phyloP scores from a whole-genome alignment of 2,797 vertebrate species.

The Botia almorhae region DNA sequence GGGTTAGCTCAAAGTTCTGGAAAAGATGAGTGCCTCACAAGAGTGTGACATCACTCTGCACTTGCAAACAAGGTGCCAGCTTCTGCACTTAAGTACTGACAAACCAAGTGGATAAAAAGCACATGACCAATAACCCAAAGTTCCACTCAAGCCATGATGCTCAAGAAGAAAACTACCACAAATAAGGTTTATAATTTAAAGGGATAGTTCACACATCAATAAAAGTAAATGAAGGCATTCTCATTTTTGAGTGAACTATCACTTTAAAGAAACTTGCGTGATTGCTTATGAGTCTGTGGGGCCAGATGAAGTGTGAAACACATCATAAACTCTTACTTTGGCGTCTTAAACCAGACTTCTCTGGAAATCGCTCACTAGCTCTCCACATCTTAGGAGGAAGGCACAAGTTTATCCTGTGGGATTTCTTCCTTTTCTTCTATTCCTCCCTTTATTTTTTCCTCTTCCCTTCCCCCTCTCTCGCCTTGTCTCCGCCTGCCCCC shows the following conservation, averaged over 20 bases:
- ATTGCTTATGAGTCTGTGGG: neutral
- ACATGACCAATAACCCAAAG: constrained; percentile 55
- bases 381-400: constrained; percentile 68
- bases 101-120: constrained; percentile 55
- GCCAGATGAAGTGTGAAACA: constrained; percentile 13
- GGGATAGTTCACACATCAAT: neutral
- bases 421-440: constrained; percentile 59
- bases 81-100: constrained; percentile 55
- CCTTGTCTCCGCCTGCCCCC: constrained; percentile 63
- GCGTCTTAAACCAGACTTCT: neutral
- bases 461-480: constrained; percentile 65
- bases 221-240: too few species aligned
- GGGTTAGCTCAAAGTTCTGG: constrained; percentile 55
- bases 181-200: neutral
- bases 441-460: constrained; percentile 47
- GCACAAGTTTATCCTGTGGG: constrained; percentile 72
- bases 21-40: constrained; percentile 60
- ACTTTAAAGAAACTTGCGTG: neutral
- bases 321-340: constrained; percentile 24
- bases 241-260: neutral
- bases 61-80: constrained; percentile 61
- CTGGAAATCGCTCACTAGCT: constrained; percentile 39
- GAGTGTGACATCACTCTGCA: constrained; percentile 57
- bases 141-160: constrained; percentile 6
- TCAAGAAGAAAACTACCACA: neutral